A percentile compares a stretch with the other conserved stretches of the same genome.
Evolutionary conservation across 2,113 vertebrate genomes (phyloP).

Genomic region (Electrona antarctica): DNA sequence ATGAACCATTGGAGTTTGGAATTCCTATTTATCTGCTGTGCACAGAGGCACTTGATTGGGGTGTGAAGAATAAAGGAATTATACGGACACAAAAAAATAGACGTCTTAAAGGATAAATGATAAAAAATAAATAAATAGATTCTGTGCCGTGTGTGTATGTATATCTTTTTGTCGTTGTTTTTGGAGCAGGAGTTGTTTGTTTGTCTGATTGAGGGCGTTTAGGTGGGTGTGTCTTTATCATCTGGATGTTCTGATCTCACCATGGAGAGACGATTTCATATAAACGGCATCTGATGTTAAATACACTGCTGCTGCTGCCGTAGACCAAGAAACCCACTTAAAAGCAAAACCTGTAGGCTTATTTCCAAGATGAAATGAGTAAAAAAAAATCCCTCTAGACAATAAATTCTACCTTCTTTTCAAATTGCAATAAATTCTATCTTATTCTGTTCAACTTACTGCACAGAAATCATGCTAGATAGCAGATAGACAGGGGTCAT

Average conservation of each 20-base stretch:
- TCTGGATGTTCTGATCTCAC: conserved; percentile 67
- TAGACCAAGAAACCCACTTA: conserved; percentile 28
- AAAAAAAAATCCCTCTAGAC: conserved; percentile 34
- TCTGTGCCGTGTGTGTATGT: conserved; percentile 31
- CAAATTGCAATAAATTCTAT: background rate
- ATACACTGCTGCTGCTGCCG: conserved; percentile 32
- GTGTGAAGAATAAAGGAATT: conserved; percentile 83
- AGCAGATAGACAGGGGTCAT: background rate
- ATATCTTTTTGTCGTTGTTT: conserved; percentile 28
- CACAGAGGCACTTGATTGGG: conserved; percentile 81
- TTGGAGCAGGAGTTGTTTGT: conserved; percentile 63
- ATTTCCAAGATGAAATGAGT: conserved; percentile 48
- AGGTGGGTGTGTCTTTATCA: conserved; percentile 72
- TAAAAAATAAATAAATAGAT: conserved; percentile 79
- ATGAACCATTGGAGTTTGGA: conserved; percentile 84
- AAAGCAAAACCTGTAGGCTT: conserved; percentile 45
- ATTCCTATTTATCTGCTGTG: conserved; percentile 83
- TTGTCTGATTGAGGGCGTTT: conserved; percentile 71
- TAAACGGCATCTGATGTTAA: conserved; percentile 67
- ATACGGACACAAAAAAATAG: conserved; percentile 64
- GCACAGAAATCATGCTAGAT: too few species aligned
- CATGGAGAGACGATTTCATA: conserved; percentile 54
- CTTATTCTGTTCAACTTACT: background rate
- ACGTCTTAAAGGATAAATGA: conserved; percentile 79
- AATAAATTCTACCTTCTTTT: conserved; percentile 17